Evolutionary conservation across 2,888 invertebrate species (phyloP), one percentile per base, ranked within the genome.

Genomic region (Platycheirus albimanus): DNA sequence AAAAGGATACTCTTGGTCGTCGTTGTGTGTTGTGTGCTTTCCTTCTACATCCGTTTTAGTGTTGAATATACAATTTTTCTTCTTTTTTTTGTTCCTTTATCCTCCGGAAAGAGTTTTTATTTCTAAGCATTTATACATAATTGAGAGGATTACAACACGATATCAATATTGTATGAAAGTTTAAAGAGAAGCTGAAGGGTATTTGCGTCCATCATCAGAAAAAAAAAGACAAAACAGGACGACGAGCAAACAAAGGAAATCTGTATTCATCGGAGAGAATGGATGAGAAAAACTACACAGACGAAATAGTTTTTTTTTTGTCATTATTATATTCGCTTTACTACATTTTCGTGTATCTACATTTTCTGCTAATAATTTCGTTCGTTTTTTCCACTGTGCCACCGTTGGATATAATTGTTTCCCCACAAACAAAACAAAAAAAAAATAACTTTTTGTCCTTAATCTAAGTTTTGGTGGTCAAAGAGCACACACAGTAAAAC

Each of bases 201-300:
- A 41, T 75, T 66, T 41, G 58, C 38, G 67, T 61, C 64, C 69
- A 61, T 49, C 56, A 58, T 20, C 58, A 33, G 7, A 5, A 6
- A n/a, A 10, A 36, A 11, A 3, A 13, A n/a, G 8, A 13, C 38
- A 13, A 13, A 15, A 28, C 38, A 51, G 49, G 54, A 80, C 61
- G 24, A 20, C 61, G 24, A 20, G 54, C 49, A 80, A 75, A 80
- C 70, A 80, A 76, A 64, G 76, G 45, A 77, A 81, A 52, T 77
- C 76, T 81, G 77, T 77, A 77, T 71, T 77, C 71, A 67, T 72
- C 58, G 20, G 38, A 58, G 33, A 19, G 20, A 38, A 58, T n/a
- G n/a, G 7, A 43, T 17, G 10, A 43, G 43, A 33, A 51, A 58
- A 20, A 30, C 30, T 61, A 58, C 58, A 28, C 49, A 41, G 15